phyloP scores from a whole-genome alignment of 2,113 vertebrate species.

The Hiodon tergisus region DNA sequence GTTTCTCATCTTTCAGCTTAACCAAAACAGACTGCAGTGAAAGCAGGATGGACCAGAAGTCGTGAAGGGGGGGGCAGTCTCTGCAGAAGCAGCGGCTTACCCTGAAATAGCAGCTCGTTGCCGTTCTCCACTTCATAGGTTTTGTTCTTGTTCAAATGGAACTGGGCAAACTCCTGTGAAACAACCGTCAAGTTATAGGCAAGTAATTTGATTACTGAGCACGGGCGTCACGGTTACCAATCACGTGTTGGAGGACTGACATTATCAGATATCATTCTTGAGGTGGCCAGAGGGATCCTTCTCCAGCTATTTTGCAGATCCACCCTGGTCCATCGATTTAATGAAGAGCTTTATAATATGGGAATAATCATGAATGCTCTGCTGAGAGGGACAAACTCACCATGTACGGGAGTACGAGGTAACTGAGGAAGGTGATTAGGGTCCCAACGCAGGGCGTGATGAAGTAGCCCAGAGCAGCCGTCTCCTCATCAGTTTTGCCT shows the following conservation, averaged over 20 bases:
- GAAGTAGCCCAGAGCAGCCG: slow-evolving; percentile 77
- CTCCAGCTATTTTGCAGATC: too few relatives aligned
- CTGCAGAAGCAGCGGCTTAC: too few relatives aligned
- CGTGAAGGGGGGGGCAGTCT: too few relatives aligned
- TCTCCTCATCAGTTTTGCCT: slow-evolving; percentile 42
- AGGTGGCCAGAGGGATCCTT: too few relatives aligned
- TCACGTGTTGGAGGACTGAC: background rate
- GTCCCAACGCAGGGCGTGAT: slow-evolving; percentile 77
- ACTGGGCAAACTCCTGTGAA: slow-evolving; percentile 52
- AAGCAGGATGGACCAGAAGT: too few relatives aligned
- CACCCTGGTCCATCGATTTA: too few relatives aligned
- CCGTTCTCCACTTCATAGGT: slow-evolving; percentile 53
- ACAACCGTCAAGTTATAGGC: too few relatives aligned
- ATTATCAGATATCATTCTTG: background rate
- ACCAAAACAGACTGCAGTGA: too few relatives aligned
- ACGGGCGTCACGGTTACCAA: background rate
- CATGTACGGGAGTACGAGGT: slow-evolving; percentile 69
- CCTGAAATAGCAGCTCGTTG: slow-evolving; percentile 52
- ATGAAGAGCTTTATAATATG: too few relatives aligned
- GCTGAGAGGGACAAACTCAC: slow-evolving; percentile 44
- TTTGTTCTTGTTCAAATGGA: slow-evolving; percentile 45
- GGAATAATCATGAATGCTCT: too few relatives aligned
- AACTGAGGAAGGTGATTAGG: slow-evolving; percentile 68
- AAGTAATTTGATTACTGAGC: too few relatives aligned
- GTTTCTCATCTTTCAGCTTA: too few relatives aligned